Base-by-base conservation (phyloP, 2,888 invertebrate genomes). In the Hydrotaea cyrtoneurina region DNA sequence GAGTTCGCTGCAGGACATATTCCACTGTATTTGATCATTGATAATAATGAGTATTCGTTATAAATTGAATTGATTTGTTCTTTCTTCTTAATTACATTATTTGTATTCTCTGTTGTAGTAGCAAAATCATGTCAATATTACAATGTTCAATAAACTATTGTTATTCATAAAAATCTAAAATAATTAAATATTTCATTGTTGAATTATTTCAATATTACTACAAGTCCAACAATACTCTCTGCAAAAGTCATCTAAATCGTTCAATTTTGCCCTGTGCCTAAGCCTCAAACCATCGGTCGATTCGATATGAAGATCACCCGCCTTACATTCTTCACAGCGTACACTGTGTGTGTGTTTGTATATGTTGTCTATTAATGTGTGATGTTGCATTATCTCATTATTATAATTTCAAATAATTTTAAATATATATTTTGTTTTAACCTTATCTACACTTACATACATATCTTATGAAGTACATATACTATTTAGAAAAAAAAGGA, bases 21-120 rank as follows among this genome's bases (percentile, higher is more conserved):
- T 62, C 31, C 62, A 31, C n/a, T 62, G 62, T 62, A 62, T 62
- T 62, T 62, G 62, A 62, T 62, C 17, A n/a, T n/a, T 59, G 26
- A 15, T 62, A 62, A 62, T 31, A 31, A 62, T 62, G 62, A 62
- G 62, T 62, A 62, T 62, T 62, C n/a, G 13, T 50, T 50, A 50
- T 50, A 50, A 50, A 31, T 26, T n/a, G n/a, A 26, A 62, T 39
- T 7, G 26, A 31, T 62, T 50, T 50, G n/a, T 43, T 11, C n/a
- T 4, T 50, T n/a, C 50, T 50, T n/a, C 50, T 50, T n/a, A 50
- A 8, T 8, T 13, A 39, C 39, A 11, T 8, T 11, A 3, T 1
- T 13, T 39, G 39, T 8, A 8, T 50, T 50, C 13, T n/a, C 10
- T 26, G 26, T 59, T 59, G 26, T 59, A 59, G 59, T 59, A 59